phyloP scores from a whole-genome alignment of 1,140 invertebrate genomes.

The Platyscapa corneri region DNA sequence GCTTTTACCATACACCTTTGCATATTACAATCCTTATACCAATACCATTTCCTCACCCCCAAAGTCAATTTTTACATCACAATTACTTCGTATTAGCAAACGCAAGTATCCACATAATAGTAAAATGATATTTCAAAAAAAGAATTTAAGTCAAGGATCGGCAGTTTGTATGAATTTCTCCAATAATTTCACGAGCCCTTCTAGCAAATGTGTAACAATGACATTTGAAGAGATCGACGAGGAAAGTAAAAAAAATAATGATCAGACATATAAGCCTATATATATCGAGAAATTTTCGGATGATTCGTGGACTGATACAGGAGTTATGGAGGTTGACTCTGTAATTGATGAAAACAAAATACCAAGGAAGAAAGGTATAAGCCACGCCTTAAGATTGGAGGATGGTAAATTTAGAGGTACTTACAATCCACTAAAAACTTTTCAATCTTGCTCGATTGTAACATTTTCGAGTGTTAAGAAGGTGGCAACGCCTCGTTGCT shows the following conservation, averaged over 20 bases:
- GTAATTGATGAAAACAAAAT: neutral
- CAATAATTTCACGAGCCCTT: slow-evolving; percentile 46
- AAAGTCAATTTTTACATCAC: slow-evolving; percentile 39
- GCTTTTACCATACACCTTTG: slow-evolving; percentile 57
- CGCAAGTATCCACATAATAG: neutral
- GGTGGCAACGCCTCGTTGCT: slow-evolving; percentile 56
- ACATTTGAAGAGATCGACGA: slow-evolving; percentile 30
- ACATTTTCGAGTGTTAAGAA: slow-evolving; percentile 50
- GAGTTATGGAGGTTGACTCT: slow-evolving; percentile 29
- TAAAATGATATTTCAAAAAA: neutral
- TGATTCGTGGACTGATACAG: slow-evolving; percentile 9
- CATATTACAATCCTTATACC: slow-evolving; percentile 62
- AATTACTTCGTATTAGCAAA: slow-evolving; percentile 1
- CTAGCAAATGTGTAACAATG: slow-evolving; percentile 46
- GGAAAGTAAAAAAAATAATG: neutral
- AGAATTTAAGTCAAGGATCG: slow-evolving; percentile 48
- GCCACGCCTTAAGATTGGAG: neutral
- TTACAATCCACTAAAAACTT: neutral
- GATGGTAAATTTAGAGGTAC: neutral
- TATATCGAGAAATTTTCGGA: slow-evolving; percentile 1
- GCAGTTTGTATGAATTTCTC: slow-evolving; percentile 61
- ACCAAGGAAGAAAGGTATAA: neutral
- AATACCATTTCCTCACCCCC: slow-evolving; percentile 53
- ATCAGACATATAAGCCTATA: neutral
- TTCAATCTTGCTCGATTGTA: slow-evolving; percentile 11